phyloP scores from a whole-genome alignment of 1,140 invertebrate genomes.

The Drosophila nikananu region DNA sequence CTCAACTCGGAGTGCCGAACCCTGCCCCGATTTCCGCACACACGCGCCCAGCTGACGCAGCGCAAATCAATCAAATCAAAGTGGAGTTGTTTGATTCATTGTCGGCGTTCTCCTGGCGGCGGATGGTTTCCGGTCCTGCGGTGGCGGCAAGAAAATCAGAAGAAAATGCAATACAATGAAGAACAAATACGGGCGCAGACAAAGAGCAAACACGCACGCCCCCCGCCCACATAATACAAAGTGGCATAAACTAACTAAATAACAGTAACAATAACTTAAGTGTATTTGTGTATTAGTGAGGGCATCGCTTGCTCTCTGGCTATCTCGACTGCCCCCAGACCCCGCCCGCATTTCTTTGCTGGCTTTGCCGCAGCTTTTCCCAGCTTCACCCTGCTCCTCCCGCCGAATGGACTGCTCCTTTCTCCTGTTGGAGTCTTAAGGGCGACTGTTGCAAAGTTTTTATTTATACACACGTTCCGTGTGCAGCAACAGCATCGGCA shows the following conservation, averaged over 20 bases:
- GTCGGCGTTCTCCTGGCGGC: conserved; percentile 34
- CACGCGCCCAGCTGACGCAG: conserved; percentile 76
- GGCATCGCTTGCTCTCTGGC: conserved; percentile 41
- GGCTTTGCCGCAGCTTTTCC: conserved; percentile 3
- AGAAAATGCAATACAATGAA: conserved; percentile 80
- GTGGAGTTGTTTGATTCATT: conserved; percentile 65
- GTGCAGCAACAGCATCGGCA: conserved; percentile 40
- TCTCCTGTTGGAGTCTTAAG: conserved; percentile 12
- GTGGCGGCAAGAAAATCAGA: conserved; percentile 60
- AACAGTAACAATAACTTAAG: conserved; percentile 84
- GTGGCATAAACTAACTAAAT: conserved; percentile 84
- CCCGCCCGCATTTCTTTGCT: background rate
- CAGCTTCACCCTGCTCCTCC: background rate
- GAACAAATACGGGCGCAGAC: conserved; percentile 74
- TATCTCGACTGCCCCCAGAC: conserved; percentile 8
- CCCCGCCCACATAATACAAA: conserved; percentile 66
- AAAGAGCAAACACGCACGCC: conserved; percentile 54
- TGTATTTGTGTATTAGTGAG: conserved; percentile 77
- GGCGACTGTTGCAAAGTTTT: conserved; percentile 75
- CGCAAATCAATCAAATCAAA: conserved; percentile 83
- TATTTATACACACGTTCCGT: conserved; percentile 80
- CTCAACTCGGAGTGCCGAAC: conserved; percentile 16
- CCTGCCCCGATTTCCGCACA: conserved; percentile 38
- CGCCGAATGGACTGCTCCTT: background rate
- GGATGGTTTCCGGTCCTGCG: conserved; percentile 35